Conservation (phyloP, 2,888 invertebrate species). For the Lochmaea crataegi region DNA sequence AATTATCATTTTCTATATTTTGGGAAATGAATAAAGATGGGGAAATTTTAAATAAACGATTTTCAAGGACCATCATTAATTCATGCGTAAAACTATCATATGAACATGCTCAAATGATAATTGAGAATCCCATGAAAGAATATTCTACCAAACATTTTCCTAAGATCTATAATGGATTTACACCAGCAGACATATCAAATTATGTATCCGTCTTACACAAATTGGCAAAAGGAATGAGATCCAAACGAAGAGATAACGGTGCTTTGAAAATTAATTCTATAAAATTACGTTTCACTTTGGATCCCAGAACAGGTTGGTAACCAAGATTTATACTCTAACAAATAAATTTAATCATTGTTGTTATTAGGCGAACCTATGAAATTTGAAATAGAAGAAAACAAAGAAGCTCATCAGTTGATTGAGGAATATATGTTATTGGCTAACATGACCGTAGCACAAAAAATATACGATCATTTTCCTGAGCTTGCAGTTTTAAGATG, state of each 20-base stretch:
- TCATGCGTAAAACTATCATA: conserved; percentile 92
- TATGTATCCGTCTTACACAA: conserved; percentile 74
- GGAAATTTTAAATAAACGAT: conserved; percentile 73
- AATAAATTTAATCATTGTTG: not conserved
- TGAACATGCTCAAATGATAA: conserved; percentile 89
- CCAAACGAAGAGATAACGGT: conserved; percentile 79
- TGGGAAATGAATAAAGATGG: conserved; percentile 85
- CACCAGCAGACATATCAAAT: conserved; percentile 70
- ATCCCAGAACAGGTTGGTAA: conserved; percentile 69
- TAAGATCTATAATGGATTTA: conserved; percentile 73
- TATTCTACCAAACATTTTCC: conserved; percentile 71
- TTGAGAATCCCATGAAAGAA: conserved; percentile 76
- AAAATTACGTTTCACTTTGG: conserved; percentile 81
- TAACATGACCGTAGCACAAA: conserved; percentile 88
- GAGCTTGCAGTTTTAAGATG: conserved; percentile 82
- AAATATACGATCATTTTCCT: conserved; percentile 79
- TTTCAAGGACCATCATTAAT: conserved; percentile 85
- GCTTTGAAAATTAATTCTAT: conserved; percentile 88
- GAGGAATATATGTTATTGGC: conserved; percentile 98
- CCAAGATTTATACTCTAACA: not conserved
- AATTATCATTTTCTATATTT: conserved; percentile 90
- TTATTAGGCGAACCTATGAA: conserved; percentile 71
- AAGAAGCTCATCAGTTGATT: conserved; percentile 87
- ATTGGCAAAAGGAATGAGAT: conserved; percentile 76
- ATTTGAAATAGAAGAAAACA: conserved; percentile 77